Evolutionary conservation across 1,140 invertebrate genomes (phyloP).

Genomic region (Diachasmimorpha longicaudata): DNA sequence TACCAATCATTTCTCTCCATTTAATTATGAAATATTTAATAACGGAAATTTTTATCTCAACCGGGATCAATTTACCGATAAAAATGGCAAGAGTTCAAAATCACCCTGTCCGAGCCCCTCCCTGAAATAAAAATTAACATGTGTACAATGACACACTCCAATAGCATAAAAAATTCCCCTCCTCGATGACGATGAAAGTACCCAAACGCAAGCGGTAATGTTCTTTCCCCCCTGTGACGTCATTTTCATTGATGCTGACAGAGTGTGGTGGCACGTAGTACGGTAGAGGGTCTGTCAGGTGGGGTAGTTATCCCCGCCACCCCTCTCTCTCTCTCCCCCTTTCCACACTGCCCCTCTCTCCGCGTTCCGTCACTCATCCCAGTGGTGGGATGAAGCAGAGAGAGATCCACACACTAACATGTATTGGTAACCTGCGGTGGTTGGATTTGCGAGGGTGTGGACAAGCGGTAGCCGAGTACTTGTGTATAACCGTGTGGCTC

Average conservation of each 20-base stretch:
- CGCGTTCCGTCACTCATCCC: not conserved
- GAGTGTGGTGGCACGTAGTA: constrained; percentile 38
- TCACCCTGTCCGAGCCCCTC: not conserved
- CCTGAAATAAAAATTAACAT: not conserved
- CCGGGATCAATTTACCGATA: no score
- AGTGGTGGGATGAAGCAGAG: constrained; percentile 21
- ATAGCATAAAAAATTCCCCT: not conserved
- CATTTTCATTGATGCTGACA: constrained; percentile 62
- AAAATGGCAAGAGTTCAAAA: no score
- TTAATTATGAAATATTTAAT: no score
- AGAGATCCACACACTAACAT: constrained; percentile 13
- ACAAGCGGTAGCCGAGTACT: not conserved
- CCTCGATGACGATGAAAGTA: constrained; percentile 32
- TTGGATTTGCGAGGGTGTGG: not conserved
- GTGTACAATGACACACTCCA: not conserved
- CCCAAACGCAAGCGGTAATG: constrained; percentile 41
- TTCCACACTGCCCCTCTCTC: no score
- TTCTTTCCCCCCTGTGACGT: constrained; percentile 59
- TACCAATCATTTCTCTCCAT: no score
- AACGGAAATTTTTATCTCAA: no score
- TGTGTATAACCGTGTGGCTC: not conserved
- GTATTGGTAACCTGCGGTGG: not conserved
- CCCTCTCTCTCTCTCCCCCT: constrained; percentile 17
- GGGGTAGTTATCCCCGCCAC: constrained; percentile 32
- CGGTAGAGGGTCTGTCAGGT: constrained; percentile 18